phyloP scores from a whole-genome alignment of 2,888 invertebrate species.

The Callyntrura sp. region DNA sequence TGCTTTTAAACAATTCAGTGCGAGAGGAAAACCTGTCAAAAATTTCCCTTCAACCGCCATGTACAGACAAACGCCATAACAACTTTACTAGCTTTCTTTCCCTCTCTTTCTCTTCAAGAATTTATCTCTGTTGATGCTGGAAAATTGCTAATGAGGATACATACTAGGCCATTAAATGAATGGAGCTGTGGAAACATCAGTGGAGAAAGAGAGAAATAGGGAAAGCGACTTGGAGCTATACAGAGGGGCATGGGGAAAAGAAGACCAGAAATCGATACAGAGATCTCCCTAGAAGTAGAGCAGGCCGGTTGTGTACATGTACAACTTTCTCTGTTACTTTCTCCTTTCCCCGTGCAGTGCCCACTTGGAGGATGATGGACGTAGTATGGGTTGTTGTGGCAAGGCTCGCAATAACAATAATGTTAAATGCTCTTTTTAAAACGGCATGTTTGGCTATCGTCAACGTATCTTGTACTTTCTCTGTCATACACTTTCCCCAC shows the following conservation, averaged over 20 bases:
- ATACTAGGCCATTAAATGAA: conserved; percentile 9
- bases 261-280: too few relatives aligned
- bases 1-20: conserved; percentile 64
- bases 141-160: conserved; percentile 29
- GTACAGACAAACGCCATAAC: too few relatives aligned
- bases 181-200: background rate
- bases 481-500: background rate
- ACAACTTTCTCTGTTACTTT: too few relatives aligned
- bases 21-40: conserved; percentile 55
- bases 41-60: conserved; percentile 17
- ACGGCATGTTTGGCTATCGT: conserved; percentile 14
- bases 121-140: conserved; percentile 20
- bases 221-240: background rate
- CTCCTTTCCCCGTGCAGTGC: too few relatives aligned
- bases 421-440: conserved; percentile 66
- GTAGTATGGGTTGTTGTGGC: too few relatives aligned
- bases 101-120: background rate
- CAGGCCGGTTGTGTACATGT: too few relatives aligned
- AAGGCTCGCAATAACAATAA: conserved; percentile 70
- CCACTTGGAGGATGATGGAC: background rate
- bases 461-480: too few relatives aligned
- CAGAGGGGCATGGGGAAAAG: background rate
- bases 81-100: background rate
- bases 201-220: background rate
- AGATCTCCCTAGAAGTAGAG: too few relatives aligned